Evolutionary conservation across 2,113 vertebrate species (phyloP).

Genomic region (Saccopteryx leptura): DNA sequence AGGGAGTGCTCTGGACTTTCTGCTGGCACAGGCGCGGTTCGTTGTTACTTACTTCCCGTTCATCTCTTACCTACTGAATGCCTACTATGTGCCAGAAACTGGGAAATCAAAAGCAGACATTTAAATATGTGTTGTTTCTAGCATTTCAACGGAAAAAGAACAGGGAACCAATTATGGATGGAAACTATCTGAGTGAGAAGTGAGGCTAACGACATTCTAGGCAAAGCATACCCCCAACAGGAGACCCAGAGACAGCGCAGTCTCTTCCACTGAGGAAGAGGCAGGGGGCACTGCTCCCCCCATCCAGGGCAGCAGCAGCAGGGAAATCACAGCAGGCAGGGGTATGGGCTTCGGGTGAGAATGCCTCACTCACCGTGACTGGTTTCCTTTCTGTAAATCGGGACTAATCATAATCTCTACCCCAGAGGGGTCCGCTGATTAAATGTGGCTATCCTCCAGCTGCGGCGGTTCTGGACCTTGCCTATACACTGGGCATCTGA

Average conservation of each 20-base stretch:
- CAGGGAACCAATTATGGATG: background rate
- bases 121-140: background rate
- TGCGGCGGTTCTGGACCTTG: background rate
- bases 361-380: background rate
- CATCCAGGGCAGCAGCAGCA: background rate
- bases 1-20: background rate
- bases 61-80: background rate
- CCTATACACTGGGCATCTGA: fast-evolving
- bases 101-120: background rate
- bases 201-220: background rate
- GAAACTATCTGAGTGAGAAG: background rate
- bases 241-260: background rate
- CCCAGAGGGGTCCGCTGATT: background rate
- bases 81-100: background rate
- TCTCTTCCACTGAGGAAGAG: background rate
- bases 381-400: background rate
- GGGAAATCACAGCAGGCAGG: background rate
- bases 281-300: background rate
- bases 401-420: background rate
- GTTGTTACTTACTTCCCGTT: background rate
- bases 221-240: background rate
- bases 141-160: background rate
- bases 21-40: fast-evolving
- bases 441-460: background rate
- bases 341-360: background rate